Base-by-base conservation (phyloP, 2,113 vertebrate species). In the Greenwoodochromis staneri region DNA sequence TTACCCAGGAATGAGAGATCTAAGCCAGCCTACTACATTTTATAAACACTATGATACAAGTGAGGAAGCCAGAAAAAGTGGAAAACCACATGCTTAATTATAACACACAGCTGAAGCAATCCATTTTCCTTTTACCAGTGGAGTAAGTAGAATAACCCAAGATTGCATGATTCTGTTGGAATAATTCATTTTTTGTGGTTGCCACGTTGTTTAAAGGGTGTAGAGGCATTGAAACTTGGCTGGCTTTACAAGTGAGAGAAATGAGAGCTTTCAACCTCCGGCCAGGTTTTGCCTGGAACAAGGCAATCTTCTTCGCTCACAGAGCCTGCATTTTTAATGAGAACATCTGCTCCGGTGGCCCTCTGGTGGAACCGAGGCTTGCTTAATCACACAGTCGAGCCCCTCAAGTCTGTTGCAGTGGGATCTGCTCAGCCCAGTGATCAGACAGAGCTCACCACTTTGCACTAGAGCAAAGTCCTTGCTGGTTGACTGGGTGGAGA, bases 251-350 rank as follows among this genome's bases (percentile, higher is more conserved):
- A 91, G 87, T 83, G 93, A 94, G 92, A 93, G 93, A 93, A 95
- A 94, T 88, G 90, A 95, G 95, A 90, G 93, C 95, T 95, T 94
- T 94, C 96, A 96, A 96, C 93, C 92, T 92, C 94, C 92, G 89
- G 93, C 95, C 95, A 95, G 94, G 95, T 95, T 95, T 93, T 95
- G 92, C 92, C 93, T 94, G 91, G 92, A 95, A 94, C 89, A 96
- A 95, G 91, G 97, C 96, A 95, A 94, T 95, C 94, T 95, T 93
- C 93, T 94, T 95, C 95, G 94, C 93, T 96, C 94, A 93, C 92
- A 92, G 91, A 93, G 93, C 95, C 3, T 98, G 94, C 97, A 98
- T 98, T 96, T 98, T 98, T 98, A 97, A 98, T 98, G 95, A 98
- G 93, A 94, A 94, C 97, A 97, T 97, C 97, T 98, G 96, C 96